Conservation (phyloP, 1,140 invertebrate genomes). For the Ylistrum balloti region DNA sequence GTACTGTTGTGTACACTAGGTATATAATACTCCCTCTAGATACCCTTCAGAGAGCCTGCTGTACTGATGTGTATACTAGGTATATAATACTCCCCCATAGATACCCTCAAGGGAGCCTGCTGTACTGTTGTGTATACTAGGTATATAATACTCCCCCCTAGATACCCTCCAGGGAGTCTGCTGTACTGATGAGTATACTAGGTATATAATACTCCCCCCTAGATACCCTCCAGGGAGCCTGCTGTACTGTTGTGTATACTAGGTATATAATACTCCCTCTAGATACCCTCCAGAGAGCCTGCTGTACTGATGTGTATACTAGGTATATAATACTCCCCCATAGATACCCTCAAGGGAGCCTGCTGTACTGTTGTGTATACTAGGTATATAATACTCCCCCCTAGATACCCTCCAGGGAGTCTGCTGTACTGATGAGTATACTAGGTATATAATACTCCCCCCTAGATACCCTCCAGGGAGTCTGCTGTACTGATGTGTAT, state of each 20-base stretch:
- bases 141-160: conserved; percentile 82
- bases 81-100: conserved; percentile 90
- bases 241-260: conserved; percentile 98
- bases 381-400: conserved; percentile 86
- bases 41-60: too few species aligned
- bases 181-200: too few species aligned
- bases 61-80: too few species aligned
- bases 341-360: conserved; percentile 96
- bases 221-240: conserved; percentile 96
- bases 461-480: conserved; percentile 95
- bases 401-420: too few species aligned
- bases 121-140: conserved; percentile 97
- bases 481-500: conserved; percentile 98
- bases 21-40: conserved; percentile 77
- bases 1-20: conserved; percentile 98
- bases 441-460: conserved; percentile 85
- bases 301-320: too few species aligned
- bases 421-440: too few species aligned
- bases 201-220: conserved; percentile 87
- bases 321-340: conserved; percentile 86
- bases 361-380: conserved; percentile 97
- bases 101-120: conserved; percentile 97
- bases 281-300: too few species aligned
- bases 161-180: too few species aligned
- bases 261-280: conserved; percentile 84